Percentiles rank a stretch among this genome's conserved stretches.
Conservation (phyloP, 1,140 invertebrate species). For the Drosophila albomicans region DNA sequence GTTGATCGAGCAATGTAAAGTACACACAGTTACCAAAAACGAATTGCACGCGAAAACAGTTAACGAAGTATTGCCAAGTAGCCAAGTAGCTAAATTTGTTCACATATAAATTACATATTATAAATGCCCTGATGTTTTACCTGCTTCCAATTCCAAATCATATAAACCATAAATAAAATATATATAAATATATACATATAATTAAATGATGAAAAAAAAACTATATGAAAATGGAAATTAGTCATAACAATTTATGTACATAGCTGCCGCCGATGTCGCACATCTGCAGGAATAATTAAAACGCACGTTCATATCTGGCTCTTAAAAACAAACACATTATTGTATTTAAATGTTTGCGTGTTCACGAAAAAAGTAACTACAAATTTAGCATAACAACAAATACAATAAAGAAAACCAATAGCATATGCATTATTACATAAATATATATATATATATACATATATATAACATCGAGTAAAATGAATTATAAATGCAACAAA, state of each 20-base stretch:
- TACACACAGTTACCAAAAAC: conserved; percentile 43
- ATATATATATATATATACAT: conserved; percentile 42
- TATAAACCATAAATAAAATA: conserved; percentile 53
- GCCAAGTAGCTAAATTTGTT: conserved; percentile 78
- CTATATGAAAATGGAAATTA: conserved; percentile 71
- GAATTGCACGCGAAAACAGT: conserved; percentile 39
- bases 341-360: conserved; percentile 75
- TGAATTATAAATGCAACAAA: conserved; percentile 76
- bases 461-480: conserved; percentile 79
- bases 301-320: conserved; percentile 60
- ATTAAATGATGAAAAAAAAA: conserved; percentile 30
- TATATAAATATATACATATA: conserved; percentile 46
- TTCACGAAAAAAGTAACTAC: conserved; percentile 60
- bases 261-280: conserved; percentile 28
- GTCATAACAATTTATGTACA: conserved; percentile 59
- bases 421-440: conserved; percentile 72
- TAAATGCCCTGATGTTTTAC: conserved; percentile 42
- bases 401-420: conserved; percentile 60
- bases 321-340: conserved; percentile 46
- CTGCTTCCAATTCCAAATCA: conserved; percentile 69
- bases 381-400: conserved; percentile 68
- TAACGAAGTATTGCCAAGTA: conserved; percentile 74
- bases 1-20: conserved; percentile 50
- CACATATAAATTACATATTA: conserved; percentile 14
- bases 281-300: conserved; percentile 24